These are phyloP conservation scores for Sarcophaga variegata DNA, from an alignment of 2,888 invertebrate species.

Conservation along the genomic window DNA sequence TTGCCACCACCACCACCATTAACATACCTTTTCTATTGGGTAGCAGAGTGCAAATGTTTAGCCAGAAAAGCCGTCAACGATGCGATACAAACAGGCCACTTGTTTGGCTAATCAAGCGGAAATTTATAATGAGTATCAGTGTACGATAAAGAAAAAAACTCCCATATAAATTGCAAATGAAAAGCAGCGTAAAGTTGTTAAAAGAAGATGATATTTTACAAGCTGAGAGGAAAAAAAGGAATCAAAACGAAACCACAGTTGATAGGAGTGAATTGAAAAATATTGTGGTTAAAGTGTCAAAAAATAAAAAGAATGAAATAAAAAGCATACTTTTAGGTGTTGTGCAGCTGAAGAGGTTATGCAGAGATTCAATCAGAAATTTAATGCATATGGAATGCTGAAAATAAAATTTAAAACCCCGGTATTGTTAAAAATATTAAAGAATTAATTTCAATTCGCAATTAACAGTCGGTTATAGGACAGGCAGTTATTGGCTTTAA, in stretches of 20 bases:
- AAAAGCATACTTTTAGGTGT: too few relatives aligned
- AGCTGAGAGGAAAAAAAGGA: conserved; percentile 3
- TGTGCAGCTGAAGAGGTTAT: too few relatives aligned
- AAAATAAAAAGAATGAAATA: not conserved
- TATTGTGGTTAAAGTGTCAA: not conserved
- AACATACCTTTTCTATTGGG: too few relatives aligned
- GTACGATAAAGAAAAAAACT: conserved; percentile 39
- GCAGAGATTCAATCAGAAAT: too few relatives aligned
- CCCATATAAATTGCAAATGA: not conserved
- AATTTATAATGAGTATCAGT: conserved; percentile 71
- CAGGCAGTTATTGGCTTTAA: too few relatives aligned
- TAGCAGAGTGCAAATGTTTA: conserved; percentile 18
- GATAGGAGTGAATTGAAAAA: not conserved
- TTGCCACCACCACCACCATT: too few relatives aligned
- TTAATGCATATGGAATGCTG: too few relatives aligned
- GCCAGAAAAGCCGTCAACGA: conserved; percentile 35
- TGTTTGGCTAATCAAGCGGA: conserved; percentile 74
- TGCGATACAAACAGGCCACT: conserved; percentile 71
- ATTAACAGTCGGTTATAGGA: too few relatives aligned
- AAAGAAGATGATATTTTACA: conserved; percentile 40
- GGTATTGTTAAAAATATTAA: too few relatives aligned
- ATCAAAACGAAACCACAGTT: conserved; percentile 37
- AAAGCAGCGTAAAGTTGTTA: conserved; percentile 43
- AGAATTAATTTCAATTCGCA: too few relatives aligned
- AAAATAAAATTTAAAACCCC: too few relatives aligned